These are phyloP conservation scores for Alcedo quadribrachys DNA, from an alignment of 2,797 vertebrate genomes.

Conservation along the genomic window DNA sequence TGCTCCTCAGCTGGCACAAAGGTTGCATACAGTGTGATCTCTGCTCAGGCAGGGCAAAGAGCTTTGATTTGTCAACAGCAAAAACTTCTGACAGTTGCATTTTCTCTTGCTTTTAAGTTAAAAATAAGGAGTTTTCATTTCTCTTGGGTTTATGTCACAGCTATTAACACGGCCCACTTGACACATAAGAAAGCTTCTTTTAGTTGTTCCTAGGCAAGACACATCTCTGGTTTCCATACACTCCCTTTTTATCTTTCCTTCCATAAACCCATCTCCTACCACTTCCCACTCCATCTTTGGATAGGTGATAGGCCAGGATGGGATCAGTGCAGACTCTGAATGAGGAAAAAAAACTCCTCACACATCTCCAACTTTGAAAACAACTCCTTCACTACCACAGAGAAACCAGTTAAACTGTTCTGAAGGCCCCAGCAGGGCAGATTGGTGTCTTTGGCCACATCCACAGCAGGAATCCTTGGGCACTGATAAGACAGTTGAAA, in stretches of 20 bases:
- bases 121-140: background rate
- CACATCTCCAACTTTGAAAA: background rate
- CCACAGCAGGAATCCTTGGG: background rate
- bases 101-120: slow-evolving; percentile 44
- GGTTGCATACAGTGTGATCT: background rate
- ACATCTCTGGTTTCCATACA: background rate
- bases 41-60: background rate
- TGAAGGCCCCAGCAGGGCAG: background rate
- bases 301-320: background rate
- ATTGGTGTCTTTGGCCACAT: background rate
- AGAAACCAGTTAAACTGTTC: background rate
- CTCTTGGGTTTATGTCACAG: background rate
- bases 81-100: background rate
- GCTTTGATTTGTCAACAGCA: background rate
- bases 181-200: background rate
- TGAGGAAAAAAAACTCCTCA: background rate
- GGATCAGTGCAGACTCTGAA: background rate
- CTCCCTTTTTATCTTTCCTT: background rate
- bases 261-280: background rate
- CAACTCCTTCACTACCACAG: background rate
- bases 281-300: background rate
- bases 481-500: background rate
- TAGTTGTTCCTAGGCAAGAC: background rate
- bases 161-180: background rate
- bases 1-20: background rate